Percentiles rank a stretch among this genome's conserved stretches.
phyloP scores from a whole-genome alignment of 2,113 vertebrate genomes.

The Fukomys damarensis region DNA sequence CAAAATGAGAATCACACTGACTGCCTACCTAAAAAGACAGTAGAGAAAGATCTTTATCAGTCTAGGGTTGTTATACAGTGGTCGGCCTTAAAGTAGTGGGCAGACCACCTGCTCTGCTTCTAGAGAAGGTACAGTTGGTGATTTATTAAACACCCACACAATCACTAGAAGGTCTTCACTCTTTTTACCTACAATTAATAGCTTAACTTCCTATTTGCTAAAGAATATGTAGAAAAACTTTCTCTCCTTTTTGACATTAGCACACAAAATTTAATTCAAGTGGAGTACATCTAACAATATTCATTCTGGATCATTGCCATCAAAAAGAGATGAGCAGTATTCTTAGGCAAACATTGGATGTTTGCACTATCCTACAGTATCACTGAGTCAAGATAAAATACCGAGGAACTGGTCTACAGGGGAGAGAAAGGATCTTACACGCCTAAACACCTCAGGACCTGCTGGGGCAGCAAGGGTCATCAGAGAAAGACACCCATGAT shows the following conservation, averaged over 20 bases:
- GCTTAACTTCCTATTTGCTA: not conserved
- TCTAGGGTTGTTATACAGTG: not conserved
- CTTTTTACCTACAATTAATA: not conserved
- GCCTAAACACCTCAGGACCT: not conserved
- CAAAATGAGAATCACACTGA: slow-evolving; percentile 7
- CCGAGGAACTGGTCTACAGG: not conserved
- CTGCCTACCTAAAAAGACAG: not conserved
- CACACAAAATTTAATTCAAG: not conserved
- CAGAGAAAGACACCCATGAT: not conserved
- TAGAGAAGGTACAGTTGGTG: not conserved
- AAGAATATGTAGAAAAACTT: not conserved
- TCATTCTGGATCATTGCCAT: not conserved
- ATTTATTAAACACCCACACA: slow-evolving; percentile 48
- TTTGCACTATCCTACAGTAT: not conserved
- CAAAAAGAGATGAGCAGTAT: not conserved
- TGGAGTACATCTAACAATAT: not conserved
- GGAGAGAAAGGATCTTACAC: not conserved
- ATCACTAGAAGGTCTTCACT: not conserved
- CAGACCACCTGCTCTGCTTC: not conserved
- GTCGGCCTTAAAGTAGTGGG: not conserved
- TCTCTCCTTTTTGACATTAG: not conserved
- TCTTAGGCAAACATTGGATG: not conserved
- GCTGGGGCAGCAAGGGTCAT: accelerated
- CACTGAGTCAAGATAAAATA: not conserved
- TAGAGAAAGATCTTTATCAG: not conserved